Evolutionary conservation across 2,113 vertebrate species (phyloP), one percentile per base, ranked within the genome.

Genomic region (Chauna torquata): DNA sequence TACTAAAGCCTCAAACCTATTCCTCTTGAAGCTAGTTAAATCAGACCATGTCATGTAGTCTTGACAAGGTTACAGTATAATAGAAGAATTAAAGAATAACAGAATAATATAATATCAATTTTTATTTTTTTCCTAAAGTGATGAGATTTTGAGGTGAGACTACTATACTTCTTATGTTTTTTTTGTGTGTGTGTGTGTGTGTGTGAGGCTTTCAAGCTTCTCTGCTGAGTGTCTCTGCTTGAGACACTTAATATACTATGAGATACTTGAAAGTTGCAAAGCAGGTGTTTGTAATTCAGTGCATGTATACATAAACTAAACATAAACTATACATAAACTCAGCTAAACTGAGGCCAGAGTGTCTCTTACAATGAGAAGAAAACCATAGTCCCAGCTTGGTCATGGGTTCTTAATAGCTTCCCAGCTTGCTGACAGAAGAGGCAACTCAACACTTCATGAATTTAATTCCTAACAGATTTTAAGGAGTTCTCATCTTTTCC

Each of bases 141-240:
- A 22, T 19, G 24, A 9, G 4, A 49, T 16, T 80, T 16, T 40
- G 25, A 65, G 0, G 0, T 50, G 11, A 24, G 9, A 64, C 28
- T 55, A 44, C 11, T 42, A 6, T 36, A 59, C 17, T 85, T 79
- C 17, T 47, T 32, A 23, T 6, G 7, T 59, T 93, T 44, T 49
- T 6, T 74, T 62, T 88, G 8, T 74, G 59, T n/a, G n/a, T n/a
- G n/a, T n/a, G n/a, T n/a, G n/a, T n/a, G n/a, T n/a, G n/a, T n/a
- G n/a, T n/a, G n/a, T n/a, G n/a, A n/a, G n/a, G n/a, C n/a, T n/a
- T n/a, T n/a, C n/a, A 91, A 16, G 9, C 25, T 25, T 64, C 45
- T 78, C 9, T 59, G 9, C 11, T 0, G 3, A 80, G 8, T 38
- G 7, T 40, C 4, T 71, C 27, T 90, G 4, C 36, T 44, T 57